phyloP scores from a whole-genome alignment of 2,888 invertebrate genomes.

The Chelonus formosanus region DNA sequence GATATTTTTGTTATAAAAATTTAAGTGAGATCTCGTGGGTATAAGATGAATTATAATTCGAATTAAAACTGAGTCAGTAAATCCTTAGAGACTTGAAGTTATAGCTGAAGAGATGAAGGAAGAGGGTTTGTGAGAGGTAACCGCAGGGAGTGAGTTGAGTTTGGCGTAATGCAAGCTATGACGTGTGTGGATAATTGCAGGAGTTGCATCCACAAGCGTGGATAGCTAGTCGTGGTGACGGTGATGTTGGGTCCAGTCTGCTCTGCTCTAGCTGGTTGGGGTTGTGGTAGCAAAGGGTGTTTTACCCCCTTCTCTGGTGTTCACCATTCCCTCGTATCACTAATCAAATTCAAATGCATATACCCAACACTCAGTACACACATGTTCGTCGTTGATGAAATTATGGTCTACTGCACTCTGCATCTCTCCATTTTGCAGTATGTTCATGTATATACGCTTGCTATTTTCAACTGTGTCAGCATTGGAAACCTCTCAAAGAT shows the following conservation, averaged over 20 bases:
- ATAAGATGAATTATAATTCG: no score
- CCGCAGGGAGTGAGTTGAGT: constrained; percentile 33
- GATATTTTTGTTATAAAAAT: no score
- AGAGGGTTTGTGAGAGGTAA: constrained; percentile 35
- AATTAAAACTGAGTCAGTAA: no score
- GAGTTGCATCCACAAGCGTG: constrained; percentile 57
- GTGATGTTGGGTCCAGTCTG: constrained; percentile 37
- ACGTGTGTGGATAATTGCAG: constrained; percentile 63
- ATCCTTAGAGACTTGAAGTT: neutral
- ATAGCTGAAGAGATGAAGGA: constrained; percentile 37
- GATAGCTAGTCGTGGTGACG: constrained; percentile 43
- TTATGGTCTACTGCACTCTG: constrained; percentile 64
- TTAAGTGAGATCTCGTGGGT: no score
- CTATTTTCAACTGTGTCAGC: constrained; percentile 19
- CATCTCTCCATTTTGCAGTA: constrained; percentile 39
- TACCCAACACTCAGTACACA: constrained; percentile 55
- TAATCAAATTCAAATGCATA: constrained; percentile 65
- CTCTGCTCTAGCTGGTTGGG: constrained; percentile 48
- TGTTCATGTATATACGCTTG: constrained; percentile 27
- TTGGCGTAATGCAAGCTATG: constrained; percentile 56
- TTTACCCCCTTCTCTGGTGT: constrained; percentile 40
- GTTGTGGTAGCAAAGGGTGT: constrained; percentile 63
- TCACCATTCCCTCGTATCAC: constrained; percentile 51
- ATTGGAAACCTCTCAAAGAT: constrained; percentile 21
- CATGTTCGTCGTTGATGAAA: constrained; percentile 60